phyloP scores from a whole-genome alignment of 2,113 vertebrate species.

The Orthonyx spaldingii region DNA sequence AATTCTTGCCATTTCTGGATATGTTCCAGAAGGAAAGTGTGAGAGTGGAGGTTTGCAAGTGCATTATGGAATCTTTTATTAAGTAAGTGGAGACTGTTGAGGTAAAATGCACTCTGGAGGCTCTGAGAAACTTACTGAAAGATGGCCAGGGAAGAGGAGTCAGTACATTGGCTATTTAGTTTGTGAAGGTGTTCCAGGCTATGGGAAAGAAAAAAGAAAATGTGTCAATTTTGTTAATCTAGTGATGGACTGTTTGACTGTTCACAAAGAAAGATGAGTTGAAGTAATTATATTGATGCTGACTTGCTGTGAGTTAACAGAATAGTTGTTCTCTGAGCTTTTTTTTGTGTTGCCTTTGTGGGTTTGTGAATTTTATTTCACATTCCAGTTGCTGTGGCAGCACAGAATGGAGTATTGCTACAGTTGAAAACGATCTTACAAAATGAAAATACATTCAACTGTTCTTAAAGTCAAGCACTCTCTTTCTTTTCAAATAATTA shows the following conservation, averaged over 20 bases:
- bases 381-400: neutral
- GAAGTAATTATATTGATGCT: neutral
- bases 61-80: constrained; percentile 96
- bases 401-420: neutral
- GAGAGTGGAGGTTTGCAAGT: constrained; percentile 92
- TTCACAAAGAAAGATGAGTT: neutral
- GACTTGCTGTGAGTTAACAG: neutral
- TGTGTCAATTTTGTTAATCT: neutral
- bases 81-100: constrained; percentile 73
- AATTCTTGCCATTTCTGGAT: constrained; percentile 94
- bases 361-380: neutral
- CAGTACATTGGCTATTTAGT: neutral
- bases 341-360: neutral
- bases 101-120: neutral
- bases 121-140: neutral
- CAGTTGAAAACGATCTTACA: neutral
- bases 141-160: neutral
- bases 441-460: neutral
- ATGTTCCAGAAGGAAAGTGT: constrained; percentile 99
- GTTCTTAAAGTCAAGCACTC: neutral
- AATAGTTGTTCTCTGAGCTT: neutral
- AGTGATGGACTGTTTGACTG: neutral
- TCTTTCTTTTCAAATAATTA: neutral
- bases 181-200: neutral
- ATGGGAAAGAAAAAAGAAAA: neutral